Conservation (phyloP, 2,888 invertebrate genomes). For the Drosophila merina region DNA sequence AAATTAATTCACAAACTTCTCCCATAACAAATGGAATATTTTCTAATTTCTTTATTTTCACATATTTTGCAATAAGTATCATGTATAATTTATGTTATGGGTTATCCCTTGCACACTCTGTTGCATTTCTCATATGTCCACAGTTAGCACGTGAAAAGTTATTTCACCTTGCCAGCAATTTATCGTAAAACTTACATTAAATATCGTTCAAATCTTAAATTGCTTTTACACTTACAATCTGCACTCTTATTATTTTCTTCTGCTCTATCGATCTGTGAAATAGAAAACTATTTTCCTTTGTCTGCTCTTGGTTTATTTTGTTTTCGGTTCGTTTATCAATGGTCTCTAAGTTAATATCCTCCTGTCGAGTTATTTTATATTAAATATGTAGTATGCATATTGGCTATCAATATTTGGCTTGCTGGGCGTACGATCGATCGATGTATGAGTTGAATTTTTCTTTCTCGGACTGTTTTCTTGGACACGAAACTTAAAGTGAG, state of each 20-base stretch:
- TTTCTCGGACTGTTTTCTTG: conserved; percentile 38
- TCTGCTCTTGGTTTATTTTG: conserved; percentile 22
- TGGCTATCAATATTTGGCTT: conserved; percentile 75
- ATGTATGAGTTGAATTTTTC: conserved; percentile 46
- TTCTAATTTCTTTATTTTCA: conserved; percentile 71
- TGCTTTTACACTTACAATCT: conserved; percentile 57
- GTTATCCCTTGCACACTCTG: conserved; percentile 36
- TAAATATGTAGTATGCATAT: conserved; percentile 42
- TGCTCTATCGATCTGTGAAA: conserved; percentile 47
- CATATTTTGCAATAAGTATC: conserved; percentile 56
- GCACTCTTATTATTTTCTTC: conserved; percentile 33
- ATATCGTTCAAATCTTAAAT: conserved; percentile 69
- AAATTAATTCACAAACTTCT: background rate
- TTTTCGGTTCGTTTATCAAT: conserved; percentile 38
- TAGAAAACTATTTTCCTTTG: conserved; percentile 67
- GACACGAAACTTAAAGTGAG: conserved; percentile 65
- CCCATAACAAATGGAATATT: conserved; percentile 29
- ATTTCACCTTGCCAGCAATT: conserved; percentile 35
- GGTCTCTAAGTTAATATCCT: conserved; percentile 63
- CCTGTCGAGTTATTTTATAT: conserved; percentile 56
- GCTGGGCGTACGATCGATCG: conserved; percentile 53
- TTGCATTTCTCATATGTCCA: conserved; percentile 66
- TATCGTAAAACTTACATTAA: conserved; percentile 70
- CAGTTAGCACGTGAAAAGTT: conserved; percentile 39
- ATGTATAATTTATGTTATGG: conserved; percentile 69